Evolutionary conservation across 2,113 vertebrate species (phyloP), one percentile per base, ranked within the genome.

Genomic region (Pampusana beccarii): DNA sequence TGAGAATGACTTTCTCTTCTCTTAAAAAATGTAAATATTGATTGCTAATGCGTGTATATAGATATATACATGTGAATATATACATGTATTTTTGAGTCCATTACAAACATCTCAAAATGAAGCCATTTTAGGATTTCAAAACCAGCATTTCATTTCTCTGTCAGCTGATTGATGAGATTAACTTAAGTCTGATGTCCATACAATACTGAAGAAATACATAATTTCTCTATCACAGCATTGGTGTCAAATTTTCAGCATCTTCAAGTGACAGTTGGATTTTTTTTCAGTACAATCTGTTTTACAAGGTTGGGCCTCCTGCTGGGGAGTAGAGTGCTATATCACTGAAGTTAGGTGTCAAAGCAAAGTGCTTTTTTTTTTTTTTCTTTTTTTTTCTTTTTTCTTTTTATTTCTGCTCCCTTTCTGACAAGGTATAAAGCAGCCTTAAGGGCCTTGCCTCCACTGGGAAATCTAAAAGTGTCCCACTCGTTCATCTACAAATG

Each of bases 381-480:
- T 42, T 28, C 20, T 28, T 53, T 53, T 53, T 53, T 28, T 28
- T 42, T 61, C 44, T 24, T 38, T 25, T 67, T 42, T 28, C 20
- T 28, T 53, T 53, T 53, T 53, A 53, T 28, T 42, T 61, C 44
- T 24, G 5, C 19, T 91, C 80, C 72, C 72, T 94, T 93, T 46
- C 75, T 88, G 71, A 61, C 90, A 90, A 92, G 72, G 33, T 66
- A 74, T 62, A 88, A 84, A 83, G 83, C 56, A 93, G 61, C 48
- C 86, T 86, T 94, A 78, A 96, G 90, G 86, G 64, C 83, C 77
- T 93, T 6, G 24, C 38, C 38, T 94, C 92, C 92, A 61, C 79
- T 90, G 88, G 85, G 90, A 92, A 92, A 93, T 94, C 91, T 96
- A 51, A 53, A 77, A 88, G 72, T 90, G 80, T 94, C 89, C 91